Evolutionary conservation across 1,140 invertebrate genomes (phyloP), one percentile per base, ranked within the genome.

Genomic region (Eupeodes corollae): DNA sequence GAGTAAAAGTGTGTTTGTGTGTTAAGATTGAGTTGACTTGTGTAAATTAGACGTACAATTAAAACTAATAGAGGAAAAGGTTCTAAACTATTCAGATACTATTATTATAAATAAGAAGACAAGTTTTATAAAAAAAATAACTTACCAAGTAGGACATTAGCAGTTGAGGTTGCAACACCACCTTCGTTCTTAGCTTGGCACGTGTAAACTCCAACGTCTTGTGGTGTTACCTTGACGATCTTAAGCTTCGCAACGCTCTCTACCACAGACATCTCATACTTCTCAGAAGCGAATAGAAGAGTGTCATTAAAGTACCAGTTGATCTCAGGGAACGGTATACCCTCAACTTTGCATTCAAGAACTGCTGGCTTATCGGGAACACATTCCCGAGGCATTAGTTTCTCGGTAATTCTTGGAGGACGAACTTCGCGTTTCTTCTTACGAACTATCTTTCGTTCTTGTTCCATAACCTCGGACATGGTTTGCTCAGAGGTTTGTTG

Each of bases 241-340:
- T 71, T 75, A 3, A 96, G 65, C 51, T 73, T 79, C 5, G 80
- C 84, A 59, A 69, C 81, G 56, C 73, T 80, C 47, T 82, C 78
- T 49, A 79, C 73, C 13, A 75, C 77, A 12, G 69, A 70, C 19
- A 86, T 82, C 45, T 75, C 66, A 54, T 77, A 79, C 54, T 85
- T 81, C 50, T 86, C 78, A 46, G 77, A 77, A 47, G 79, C 68
- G 56, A 75, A 70, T 16, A 97, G 75, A 56, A 86, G 79, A 51
- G 85, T 79, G 42, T 85, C 87, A 67, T 97, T 93, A 56, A 86
- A 82, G 55, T 80, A 90, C 93, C 93, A 98, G 56, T 79, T 81
- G 9, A 95, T 77, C 61, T 83, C 80, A 14, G 83, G 80, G 54
- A 79, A 73, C 6, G 83, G 80, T 46, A 74, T 73, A 32, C 84